Conservation (phyloP, 2,113 vertebrate species). For the Neogobius melanostomus region DNA sequence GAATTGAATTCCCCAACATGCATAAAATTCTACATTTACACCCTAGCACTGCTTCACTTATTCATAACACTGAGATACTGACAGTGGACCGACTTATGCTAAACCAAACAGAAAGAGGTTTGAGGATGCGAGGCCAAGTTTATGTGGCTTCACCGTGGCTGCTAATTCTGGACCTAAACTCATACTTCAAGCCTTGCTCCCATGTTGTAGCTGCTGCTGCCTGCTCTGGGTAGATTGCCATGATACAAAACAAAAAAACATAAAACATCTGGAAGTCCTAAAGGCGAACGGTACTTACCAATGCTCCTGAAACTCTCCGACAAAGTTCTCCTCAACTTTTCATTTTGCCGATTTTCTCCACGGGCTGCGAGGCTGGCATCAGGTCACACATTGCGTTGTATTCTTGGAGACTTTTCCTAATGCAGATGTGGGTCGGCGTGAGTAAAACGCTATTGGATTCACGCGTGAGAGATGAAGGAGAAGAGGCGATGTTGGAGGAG, state of each 20-base stretch:
- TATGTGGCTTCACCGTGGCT: conserved; percentile 20
- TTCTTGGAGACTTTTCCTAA: background rate
- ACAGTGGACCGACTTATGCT: background rate
- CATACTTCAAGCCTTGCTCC: conserved; percentile 15
- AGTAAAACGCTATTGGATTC: background rate
- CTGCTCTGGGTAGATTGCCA: conserved; percentile 24
- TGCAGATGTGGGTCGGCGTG: background rate
- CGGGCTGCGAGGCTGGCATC: conserved; percentile 80
- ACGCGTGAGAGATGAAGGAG: conserved; percentile 10
- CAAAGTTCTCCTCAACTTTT: conserved; percentile 98
- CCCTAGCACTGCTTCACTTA: background rate
- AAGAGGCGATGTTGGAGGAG: conserved; percentile 15
- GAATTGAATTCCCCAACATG: background rate
- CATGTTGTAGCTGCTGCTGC: conserved; percentile 3
- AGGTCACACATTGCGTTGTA: conserved; percentile 77
- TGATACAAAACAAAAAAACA: too few species aligned
- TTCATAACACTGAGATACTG: background rate
- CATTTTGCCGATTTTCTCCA: conserved; percentile 89
- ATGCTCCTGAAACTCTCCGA: conserved; percentile 96
- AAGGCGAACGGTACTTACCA: conserved; percentile 77
- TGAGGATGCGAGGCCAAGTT: conserved; percentile 2
- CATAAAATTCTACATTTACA: background rate
- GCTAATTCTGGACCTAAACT: conserved; percentile 12
- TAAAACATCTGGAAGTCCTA: background rate
- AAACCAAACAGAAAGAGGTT: background rate